phyloP scores from a whole-genome alignment of 2,888 invertebrate species.

The Blera fallax region DNA sequence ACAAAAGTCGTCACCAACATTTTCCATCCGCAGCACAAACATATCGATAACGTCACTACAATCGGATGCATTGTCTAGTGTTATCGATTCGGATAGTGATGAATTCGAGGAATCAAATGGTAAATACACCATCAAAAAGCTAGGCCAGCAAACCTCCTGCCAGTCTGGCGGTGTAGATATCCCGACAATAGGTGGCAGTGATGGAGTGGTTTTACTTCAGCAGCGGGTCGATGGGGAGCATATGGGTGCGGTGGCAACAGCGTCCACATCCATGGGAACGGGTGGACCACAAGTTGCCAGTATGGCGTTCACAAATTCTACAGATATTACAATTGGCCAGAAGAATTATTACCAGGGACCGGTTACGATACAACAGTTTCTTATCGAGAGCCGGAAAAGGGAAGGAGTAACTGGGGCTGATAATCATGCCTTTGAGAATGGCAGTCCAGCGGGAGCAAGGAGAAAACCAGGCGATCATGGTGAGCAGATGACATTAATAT shows the following conservation, averaged over 20 bases:
- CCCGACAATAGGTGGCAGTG: constrained; percentile 75
- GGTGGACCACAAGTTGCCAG: constrained; percentile 83
- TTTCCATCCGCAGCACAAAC: constrained; percentile 79
- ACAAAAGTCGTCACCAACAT: constrained; percentile 75
- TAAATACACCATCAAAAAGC: constrained; percentile 78
- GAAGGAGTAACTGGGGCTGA: constrained; percentile 72
- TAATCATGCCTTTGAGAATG: constrained; percentile 76
- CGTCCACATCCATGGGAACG: constrained; percentile 33
- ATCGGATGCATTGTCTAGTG: constrained; percentile 79
- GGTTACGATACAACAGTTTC: constrained; percentile 89
- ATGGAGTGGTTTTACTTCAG: constrained; percentile 72
- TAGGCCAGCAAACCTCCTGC: constrained; percentile 78
- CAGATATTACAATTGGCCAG: constrained; percentile 89
- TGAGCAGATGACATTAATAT: constrained; percentile 15
- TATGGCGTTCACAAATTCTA: constrained; percentile 86
- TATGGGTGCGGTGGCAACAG: constrained; percentile 28
- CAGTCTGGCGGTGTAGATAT: constrained; percentile 75
- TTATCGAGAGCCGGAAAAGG: constrained; percentile 82
- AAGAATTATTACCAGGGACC: constrained; percentile 90
- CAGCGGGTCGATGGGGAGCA: constrained; percentile 47
- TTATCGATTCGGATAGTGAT: constrained; percentile 79
- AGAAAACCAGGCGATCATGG: constrained; percentile 25
- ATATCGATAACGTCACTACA: constrained; percentile 80
- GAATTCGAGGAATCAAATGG: constrained; percentile 75
- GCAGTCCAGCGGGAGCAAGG: constrained; percentile 72